Base-by-base conservation (phyloP, 2,113 vertebrate genomes). In the Gasterosteus nipponicus region DNA sequence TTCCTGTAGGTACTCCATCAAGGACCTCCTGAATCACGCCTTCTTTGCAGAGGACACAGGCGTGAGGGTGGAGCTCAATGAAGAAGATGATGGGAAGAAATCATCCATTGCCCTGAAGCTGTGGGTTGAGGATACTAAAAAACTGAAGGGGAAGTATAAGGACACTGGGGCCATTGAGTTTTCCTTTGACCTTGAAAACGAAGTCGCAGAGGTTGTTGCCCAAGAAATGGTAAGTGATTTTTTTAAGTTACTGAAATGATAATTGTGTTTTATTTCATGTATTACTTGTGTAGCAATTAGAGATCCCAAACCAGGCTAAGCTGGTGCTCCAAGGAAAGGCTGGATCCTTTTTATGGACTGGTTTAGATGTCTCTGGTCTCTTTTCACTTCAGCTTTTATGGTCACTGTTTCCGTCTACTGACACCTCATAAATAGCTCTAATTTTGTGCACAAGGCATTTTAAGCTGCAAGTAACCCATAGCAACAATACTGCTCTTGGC, bases 21-120 rank as follows among this genome's bases (percentile, higher is more conserved):
- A 98, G 93, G 97, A 99, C 89, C 95, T 99, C 83, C 92, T 99
- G 93, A 98, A 96, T 91, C 98, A 99, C 57, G 97, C 96, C 79
- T 99, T 98, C 94, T 99, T 99, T 82, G 98, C 98, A 11, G 98
- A 99, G 92, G 97, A 99, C 91, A 99, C 97, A 0, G 98, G 98
- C 3, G 96, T 99, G 89, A 94, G 97, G 89, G 98, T 99, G 86
- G 98, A 99, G 93, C 96, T 99, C 67, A 97, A 98, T 0, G 98
- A 99, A 89, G 98, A 99, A 81, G 98, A 99, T 75, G 96, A 99
- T 67, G 96, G 97, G 83, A 94, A 95, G 82, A 98, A 98, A 92
- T 93, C 95, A 5, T 95, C 96, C 66, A 99, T 99, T 65, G 98
- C 97, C 77, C 94, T 99, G 84, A 96, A 98, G 92, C 95, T 99